Percentiles rank a stretch among this genome's conserved stretches.
Conservation (phyloP, 2,888 invertebrate species). For the Drosophila eohydei region DNA sequence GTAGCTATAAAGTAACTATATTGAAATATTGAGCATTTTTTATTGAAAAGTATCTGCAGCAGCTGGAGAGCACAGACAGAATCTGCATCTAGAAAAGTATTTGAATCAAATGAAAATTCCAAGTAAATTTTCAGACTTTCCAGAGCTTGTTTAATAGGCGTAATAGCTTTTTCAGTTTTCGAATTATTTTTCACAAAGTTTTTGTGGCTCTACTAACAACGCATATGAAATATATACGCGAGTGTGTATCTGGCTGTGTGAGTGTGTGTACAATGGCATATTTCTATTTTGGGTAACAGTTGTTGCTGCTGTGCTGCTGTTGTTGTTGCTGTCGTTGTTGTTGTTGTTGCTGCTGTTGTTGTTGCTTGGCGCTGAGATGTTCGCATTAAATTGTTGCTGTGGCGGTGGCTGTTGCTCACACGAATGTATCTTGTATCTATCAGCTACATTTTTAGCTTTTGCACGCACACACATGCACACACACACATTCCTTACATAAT, state of each 20-base stretch:
- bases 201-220: not conserved
- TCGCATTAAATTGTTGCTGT: slow-evolving; percentile 41
- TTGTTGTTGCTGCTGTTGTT: slow-evolving; percentile 6
- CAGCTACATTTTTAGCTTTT: slow-evolving; percentile 60
- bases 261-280: slow-evolving; percentile 47
- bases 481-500: slow-evolving; percentile 64
- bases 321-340: slow-evolving; percentile 10
- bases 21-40: too few species aligned
- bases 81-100: not conserved
- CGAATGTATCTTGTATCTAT: slow-evolving; percentile 42
- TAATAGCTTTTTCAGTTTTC: not conserved
- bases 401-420: slow-evolving; percentile 18
- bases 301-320: slow-evolving; percentile 19
- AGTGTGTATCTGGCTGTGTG: slow-evolving; percentile 20
- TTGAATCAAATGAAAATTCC: not conserved
- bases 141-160: not conserved
- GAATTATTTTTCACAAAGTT: not conserved
- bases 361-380: slow-evolving; percentile 18
- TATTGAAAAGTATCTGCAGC: too few species aligned
- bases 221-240: slow-evolving; percentile 10
- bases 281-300: slow-evolving; percentile 64
- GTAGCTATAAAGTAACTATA: not conserved
- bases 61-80: too few species aligned
- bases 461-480: slow-evolving; percentile 37
- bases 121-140: not conserved